A percentile compares a stretch with the other conserved stretches of the same genome.
Evolutionary conservation across 1,140 invertebrate genomes (phyloP).

Genomic region (Procambarus virginalis): DNA sequence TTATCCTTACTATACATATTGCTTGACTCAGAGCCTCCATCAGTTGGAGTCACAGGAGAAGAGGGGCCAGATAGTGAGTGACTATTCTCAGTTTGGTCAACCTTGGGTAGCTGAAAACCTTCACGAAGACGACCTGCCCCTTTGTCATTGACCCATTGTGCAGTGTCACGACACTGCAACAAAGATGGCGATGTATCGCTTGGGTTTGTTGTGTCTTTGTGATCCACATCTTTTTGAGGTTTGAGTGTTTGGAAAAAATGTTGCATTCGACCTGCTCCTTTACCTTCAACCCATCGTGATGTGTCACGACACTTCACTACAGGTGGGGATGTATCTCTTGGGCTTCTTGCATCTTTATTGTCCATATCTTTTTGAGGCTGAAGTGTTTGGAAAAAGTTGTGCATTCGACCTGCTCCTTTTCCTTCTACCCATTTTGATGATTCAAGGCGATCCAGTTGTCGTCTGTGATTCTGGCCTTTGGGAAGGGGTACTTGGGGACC

Average conservation of each 20-base stretch:
- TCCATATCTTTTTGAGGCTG: not conserved
- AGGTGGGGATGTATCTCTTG: not conserved
- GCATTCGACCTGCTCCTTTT: slow-evolving; percentile 12
- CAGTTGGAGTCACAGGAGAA: not conserved
- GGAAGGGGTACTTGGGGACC: not conserved
- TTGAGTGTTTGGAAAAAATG: too few relatives aligned
- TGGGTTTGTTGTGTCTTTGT: too few relatives aligned
- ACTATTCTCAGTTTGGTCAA: not conserved
- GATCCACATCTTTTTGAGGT: too few relatives aligned
- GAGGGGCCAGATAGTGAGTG: not conserved
- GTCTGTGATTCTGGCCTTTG: not conserved
- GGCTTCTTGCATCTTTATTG: not conserved
- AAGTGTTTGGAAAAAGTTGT: not conserved
- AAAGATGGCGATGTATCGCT: not conserved
- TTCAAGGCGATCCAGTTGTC: not conserved
- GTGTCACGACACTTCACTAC: not conserved
- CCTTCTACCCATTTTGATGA: slow-evolving; percentile 31
- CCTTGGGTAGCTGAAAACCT: not conserved
- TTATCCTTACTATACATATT: not conserved
- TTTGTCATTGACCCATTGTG: not conserved
- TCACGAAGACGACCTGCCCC: not conserved
- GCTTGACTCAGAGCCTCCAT: not conserved
- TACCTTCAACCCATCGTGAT: not conserved
- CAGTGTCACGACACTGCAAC: not conserved
- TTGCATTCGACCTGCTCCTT: not conserved